phyloP scores from a whole-genome alignment of 2,888 invertebrate species.

The Hypena proboscidalis region DNA sequence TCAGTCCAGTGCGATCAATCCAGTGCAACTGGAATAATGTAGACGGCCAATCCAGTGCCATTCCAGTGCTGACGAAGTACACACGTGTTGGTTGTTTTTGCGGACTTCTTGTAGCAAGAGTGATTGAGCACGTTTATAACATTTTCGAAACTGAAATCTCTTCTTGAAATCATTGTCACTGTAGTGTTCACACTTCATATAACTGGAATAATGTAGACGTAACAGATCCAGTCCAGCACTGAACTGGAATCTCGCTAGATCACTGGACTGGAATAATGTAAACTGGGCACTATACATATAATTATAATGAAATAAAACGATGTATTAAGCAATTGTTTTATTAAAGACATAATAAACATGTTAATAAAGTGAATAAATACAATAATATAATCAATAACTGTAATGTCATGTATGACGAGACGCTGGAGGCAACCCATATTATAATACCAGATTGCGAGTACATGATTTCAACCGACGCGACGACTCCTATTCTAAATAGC shows the following conservation, averaged over 20 bases:
- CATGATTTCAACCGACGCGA: conserved; percentile 59
- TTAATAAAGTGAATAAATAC: conserved; percentile 84
- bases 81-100: too few species aligned
- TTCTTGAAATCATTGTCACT: not conserved
- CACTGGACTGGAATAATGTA: not conserved
- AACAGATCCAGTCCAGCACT: not conserved
- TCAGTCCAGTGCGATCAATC: too few species aligned
- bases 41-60: too few species aligned
- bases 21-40: too few species aligned
- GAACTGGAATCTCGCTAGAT: not conserved
- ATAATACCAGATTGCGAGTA: conserved; percentile 61
- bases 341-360: conserved; percentile 85
- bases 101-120: too few species aligned
- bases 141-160: too few species aligned
- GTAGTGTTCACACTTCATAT: too few species aligned
- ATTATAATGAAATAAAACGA: conserved; percentile 54
- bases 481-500: conserved; percentile 68
- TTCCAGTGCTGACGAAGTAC: too few species aligned
- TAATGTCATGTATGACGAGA: conserved; percentile 67
- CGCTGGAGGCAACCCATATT: conserved; percentile 63
- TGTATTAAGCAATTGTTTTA: conserved; percentile 80
- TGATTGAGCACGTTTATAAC: too few species aligned
- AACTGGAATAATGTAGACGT: too few species aligned
- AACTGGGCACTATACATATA: not conserved
- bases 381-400: conserved; percentile 72